A percentile compares a stretch with the other conserved stretches of the same genome.
phyloP scores from a whole-genome alignment of 2,888 invertebrate species.

The Antheraea yamamai region DNA sequence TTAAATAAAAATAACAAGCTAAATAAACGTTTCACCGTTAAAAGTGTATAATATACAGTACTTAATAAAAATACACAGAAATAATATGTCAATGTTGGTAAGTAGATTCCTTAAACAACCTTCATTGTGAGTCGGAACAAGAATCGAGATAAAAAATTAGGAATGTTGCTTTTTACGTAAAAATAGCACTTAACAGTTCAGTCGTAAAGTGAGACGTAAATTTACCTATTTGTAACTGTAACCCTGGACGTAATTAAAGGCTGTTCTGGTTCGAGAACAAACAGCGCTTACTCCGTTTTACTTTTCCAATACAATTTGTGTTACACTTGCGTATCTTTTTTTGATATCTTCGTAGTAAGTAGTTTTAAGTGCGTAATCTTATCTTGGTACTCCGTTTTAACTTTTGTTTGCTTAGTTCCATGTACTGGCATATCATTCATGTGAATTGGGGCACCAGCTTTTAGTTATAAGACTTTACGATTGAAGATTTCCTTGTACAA shows the following conservation, averaged over 20 bases:
- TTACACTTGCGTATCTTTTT: conserved; percentile 8
- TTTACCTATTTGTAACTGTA: neutral
- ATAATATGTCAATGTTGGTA: no score
- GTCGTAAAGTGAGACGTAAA: neutral
- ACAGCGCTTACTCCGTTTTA: conserved; percentile 1
- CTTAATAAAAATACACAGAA: no score
- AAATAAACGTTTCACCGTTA: no score
- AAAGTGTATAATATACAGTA: no score
- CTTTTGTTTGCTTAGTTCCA: neutral
- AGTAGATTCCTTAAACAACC: neutral
- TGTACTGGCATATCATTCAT: neutral
- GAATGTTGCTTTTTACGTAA: neutral
- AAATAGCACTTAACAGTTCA: neutral
- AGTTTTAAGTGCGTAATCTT: neutral
- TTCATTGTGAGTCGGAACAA: neutral
- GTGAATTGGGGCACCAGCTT: neutral
- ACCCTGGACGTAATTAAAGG: neutral
- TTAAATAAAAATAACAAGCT: no score
- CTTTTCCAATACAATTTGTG: conserved; percentile 9
- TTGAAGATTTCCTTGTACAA: no score
- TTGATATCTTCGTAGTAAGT: conserved; percentile 11
- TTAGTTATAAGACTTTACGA: neutral
- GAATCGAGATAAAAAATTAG: neutral
- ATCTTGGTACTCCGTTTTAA: neutral
- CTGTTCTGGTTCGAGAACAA: conserved; percentile 1